Base-by-base conservation (phyloP, 2,888 invertebrate species). In the Brenthis daphne region DNA sequence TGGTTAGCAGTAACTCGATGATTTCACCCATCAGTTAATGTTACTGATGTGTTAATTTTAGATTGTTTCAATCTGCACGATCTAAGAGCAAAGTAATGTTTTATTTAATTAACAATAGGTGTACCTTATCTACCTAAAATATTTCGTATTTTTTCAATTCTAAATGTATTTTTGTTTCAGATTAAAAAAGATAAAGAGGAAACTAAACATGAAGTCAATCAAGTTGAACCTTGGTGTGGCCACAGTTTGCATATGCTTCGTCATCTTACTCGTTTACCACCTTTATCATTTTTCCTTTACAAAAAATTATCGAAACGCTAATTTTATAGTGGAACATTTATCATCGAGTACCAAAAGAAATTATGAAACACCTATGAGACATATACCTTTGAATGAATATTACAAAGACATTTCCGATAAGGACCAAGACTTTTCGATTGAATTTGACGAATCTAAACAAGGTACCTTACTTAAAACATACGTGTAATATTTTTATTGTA, bases 311-410 rank as follows among this genome's bases (percentile, higher is more conserved):
- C 61, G 53, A 47, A 53, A 69, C 50, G 24, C 65, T 33, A 54
- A 68, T 51, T 48, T 57, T 47, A 43, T 54, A 11, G 13, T 43
- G 51, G 48, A 67, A 54, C 57, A 61, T 61, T 43, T 24, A 50
- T 33, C 61, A 65, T 51, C 61, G 51, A 67, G 43, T 57, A 65
- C 64, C 12, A 57, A 69, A 58, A 51, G 70, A 13, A 47, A 70
- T 6, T 54, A 67, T 43, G 78, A 77, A 5, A 78, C 75, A 12
- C 84, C 86, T 2, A 80, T 89, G 73, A 74, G 47, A 57, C 87
- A 83, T 57, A 33, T 87, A n/a, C 79, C 83, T 1, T 75, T 89
- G 37, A 75, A 84, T 67, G 77, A 80, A 67, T 50, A 85, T 66
- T 84, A 84, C 61, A 77, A 78, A 16, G 78, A 82, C 57, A 64